Base-by-base conservation (phyloP, 37 sponge, comb jelly and placozoan genomes). In the Eunapius fragilis region DNA sequence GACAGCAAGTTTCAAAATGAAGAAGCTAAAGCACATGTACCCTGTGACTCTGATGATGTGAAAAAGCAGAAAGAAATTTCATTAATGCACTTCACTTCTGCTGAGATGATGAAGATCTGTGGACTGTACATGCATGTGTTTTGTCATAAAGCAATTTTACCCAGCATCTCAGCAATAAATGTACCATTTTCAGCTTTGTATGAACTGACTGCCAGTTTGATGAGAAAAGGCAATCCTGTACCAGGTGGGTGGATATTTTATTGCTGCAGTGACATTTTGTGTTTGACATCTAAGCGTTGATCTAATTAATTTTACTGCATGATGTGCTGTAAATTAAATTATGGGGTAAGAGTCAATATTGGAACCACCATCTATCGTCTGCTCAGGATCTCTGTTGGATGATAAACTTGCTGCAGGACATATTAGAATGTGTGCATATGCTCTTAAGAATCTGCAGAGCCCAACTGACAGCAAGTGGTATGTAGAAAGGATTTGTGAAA, bases 21-120 rank as follows among this genome's bases (percentile, higher is more conserved):
- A 2, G 68, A 71, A 25, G 25, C 28, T 25, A 2, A 31, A 10
- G 17, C 14, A 58, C 14, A 31, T 13, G 17, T 58, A 58, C 14
- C 58, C 58, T 0, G 14, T 17, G 58, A 58, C 58, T 58, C 58
- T 58, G 6, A 11, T 58, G 58, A 58, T 17, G 14, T 58, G 58
- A 19, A 58, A 19, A 58, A 58, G 14, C 58, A 58, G 22, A 58
- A 58, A 25, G 31, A 72, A 2, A 32, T 24, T 0, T 31, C 35
- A 9, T 68, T 34, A 12, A 38, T 76, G 28, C 41, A 67, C 33
- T 84, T 84, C 68, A 70, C 68, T 35, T 67, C 25, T n/a, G 37
- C 58, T 23, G 84, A 84, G 22, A 31, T 84, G 75, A 33, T 34
- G 68, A 30, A 74, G 2, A 76, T 84, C 31, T 32, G 47, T n/a